phyloP scores from a whole-genome alignment of 23 tunicate genomes.

The Ciona savignyi region DNA sequence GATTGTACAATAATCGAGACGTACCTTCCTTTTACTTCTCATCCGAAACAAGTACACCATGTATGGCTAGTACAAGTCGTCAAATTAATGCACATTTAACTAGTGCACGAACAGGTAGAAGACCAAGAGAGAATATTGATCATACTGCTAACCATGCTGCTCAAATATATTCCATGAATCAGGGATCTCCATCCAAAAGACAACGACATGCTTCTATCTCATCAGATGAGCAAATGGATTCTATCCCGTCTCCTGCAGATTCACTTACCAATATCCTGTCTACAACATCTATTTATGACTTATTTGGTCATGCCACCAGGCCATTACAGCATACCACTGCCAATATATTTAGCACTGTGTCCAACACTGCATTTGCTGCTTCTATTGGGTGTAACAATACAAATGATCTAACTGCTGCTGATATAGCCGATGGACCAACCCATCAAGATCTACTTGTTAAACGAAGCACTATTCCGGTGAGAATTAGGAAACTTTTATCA shows the following conservation, averaged over 20 bases:
- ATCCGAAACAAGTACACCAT: neutral
- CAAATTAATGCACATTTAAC: neutral
- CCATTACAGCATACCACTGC: too few relatives aligned
- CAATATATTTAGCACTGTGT: neutral
- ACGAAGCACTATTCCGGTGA: too few relatives aligned
- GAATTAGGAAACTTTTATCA: too few relatives aligned
- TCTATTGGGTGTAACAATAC: too few relatives aligned
- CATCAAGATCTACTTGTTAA: too few relatives aligned
- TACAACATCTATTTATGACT: conserved; percentile 23
- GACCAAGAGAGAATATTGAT: neutral
- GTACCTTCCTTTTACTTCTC: neutral
- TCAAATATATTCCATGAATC: neutral
- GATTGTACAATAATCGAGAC: too few relatives aligned
- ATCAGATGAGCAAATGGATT: neutral
- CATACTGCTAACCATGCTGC: neutral
- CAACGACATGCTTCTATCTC: neutral
- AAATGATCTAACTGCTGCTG: too few relatives aligned
- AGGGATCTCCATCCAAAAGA: neutral
- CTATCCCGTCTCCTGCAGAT: conserved; percentile 32
- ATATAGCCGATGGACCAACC: too few relatives aligned
- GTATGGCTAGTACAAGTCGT: neutral
- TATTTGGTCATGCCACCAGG: conserved; percentile 20
- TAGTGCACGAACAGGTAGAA: neutral
- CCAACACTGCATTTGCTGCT: neutral
- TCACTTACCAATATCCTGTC: conserved; percentile 34